Base-by-base conservation (phyloP, 2,888 invertebrate genomes). In the Epistrophe grossulariae region DNA sequence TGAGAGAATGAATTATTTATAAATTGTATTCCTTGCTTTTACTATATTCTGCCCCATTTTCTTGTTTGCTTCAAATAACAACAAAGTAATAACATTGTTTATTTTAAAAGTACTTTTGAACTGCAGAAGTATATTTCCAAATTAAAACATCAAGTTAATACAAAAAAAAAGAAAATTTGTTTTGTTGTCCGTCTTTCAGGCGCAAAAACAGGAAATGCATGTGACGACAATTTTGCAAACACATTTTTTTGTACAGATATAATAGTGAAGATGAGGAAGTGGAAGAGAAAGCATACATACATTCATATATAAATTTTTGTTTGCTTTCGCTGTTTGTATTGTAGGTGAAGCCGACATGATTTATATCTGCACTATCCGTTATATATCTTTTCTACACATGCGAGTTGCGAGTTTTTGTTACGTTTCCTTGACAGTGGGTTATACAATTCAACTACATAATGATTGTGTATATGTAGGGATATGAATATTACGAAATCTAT, bases 171-270 rank as follows among this genome's bases (percentile, higher is more conserved):
- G 13, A 17, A 35, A 31, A 43, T 71, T 43, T 57, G 55, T 80
- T 64, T 64, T 84, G 64, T 64, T 79, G 76, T 79, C 55, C 28
- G 24, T 62, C 78, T 66, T 79, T 79, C 43, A 66, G 45, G 64
- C 35, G 57, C 50, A 80, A 79, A 83, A 74, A 73, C 73, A 78
- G 85, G 85, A 85, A 85, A 70, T 85, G 64, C 68, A 81, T 77
- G 62, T 78, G 55, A 52, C 73, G 73, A 74, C 79, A 81, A 78
- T 70, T 76, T 72, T 68, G 60, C 76, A 84, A 77, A 84, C 72
- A 76, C 40, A 66, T 60, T 72, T 78, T 73, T 40, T 40, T 60
- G 19, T 78, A 50, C 1, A 15, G 55, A 24, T 24, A 24, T 3
- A 24, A 55, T 70, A 62, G 55, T 70, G 60, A 38, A 50, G 68